Percentiles rank a stretch among this genome's conserved stretches.
Conservation (phyloP, 2,113 vertebrate genomes). For the Nyctibius bracteatus region DNA sequence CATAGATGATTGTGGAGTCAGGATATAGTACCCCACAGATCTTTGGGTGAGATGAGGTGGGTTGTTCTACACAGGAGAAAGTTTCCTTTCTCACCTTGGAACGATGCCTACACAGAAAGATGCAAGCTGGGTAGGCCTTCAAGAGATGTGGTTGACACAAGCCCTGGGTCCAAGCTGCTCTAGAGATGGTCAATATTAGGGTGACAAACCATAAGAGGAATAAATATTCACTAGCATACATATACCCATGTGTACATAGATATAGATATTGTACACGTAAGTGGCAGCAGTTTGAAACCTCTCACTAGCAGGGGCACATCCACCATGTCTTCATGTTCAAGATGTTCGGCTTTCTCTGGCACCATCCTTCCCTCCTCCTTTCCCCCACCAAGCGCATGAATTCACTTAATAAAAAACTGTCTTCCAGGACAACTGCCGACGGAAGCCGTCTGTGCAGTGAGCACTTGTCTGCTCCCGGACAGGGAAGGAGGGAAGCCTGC, state of each 20-base stretch:
- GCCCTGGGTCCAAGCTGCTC: not conserved
- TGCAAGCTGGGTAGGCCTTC: not conserved
- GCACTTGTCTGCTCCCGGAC: not conserved
- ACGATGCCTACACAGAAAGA: not conserved
- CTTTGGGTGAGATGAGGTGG: not conserved
- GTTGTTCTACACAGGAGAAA: not conserved
- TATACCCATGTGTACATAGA: not conserved
- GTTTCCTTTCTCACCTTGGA: not conserved
- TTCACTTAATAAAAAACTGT: not conserved
- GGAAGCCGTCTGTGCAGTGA: not conserved
- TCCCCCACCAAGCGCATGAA: not conserved
- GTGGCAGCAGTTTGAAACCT: not conserved
- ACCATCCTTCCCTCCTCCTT: not conserved
- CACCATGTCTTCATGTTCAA: not conserved
- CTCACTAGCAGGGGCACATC: not conserved
- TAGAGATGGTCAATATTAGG: not conserved
- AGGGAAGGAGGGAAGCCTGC: not conserved
- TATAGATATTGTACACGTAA: rapidly evolving
- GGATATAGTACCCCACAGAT: not conserved
- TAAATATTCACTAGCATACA: not conserved
- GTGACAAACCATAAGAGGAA: not conserved
- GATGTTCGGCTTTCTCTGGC: not conserved
- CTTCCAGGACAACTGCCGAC: not conserved
- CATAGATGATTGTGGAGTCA: rapidly evolving
- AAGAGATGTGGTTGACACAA: not conserved